Conservation (phyloP, 1,140 invertebrate genomes). For the Geopemphigus sp. region DNA sequence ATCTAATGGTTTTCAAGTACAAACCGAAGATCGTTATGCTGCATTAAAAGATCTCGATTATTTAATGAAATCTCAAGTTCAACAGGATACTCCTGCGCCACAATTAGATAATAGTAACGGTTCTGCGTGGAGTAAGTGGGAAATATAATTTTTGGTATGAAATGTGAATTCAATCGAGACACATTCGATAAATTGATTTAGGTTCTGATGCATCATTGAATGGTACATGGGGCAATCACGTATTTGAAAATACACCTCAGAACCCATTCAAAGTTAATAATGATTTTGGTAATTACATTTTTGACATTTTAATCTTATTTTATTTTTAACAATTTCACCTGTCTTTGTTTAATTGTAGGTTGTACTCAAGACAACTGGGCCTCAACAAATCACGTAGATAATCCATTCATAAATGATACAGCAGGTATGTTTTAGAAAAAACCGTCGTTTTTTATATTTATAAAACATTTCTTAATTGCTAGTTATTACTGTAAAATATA, state of each 20-base stretch:
- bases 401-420: conserved; percentile 20
- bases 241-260: conserved; percentile 36
- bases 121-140: conserved; percentile 31
- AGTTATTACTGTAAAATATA: too few species aligned
- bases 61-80: conserved; percentile 60
- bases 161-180: background rate
- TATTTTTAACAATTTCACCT: background rate
- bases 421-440: conserved; percentile 11
- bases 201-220: conserved; percentile 45
- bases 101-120: conserved; percentile 29
- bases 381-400: conserved; percentile 6
- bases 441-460: background rate
- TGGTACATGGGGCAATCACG: conserved; percentile 30
- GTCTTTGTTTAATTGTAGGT: background rate
- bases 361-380: conserved; percentile 12
- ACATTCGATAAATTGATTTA: background rate
- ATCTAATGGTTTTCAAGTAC: conserved; percentile 55
- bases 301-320: background rate
- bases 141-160: background rate
- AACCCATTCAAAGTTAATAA: conserved; percentile 39
- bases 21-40: conserved; percentile 74
- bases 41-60: conserved; percentile 77
- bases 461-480: too few species aligned
- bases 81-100: conserved; percentile 25
- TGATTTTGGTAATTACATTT: background rate